Conservation (phyloP, 1,140 invertebrate genomes). For the Chrysoperla carnea region DNA sequence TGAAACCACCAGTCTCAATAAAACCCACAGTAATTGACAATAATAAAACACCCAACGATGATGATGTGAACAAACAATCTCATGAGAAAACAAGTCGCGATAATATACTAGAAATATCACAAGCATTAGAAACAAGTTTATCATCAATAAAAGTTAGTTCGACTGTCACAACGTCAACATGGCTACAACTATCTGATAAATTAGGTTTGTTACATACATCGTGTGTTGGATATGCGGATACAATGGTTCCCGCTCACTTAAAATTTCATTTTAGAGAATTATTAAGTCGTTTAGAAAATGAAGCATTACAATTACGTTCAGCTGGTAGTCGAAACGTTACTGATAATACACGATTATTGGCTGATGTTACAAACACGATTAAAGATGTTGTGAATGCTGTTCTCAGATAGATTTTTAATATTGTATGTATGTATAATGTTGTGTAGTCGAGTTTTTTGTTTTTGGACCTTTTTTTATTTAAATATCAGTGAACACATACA, state of each 20-base stretch:
- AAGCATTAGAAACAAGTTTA: slow-evolving; percentile 44
- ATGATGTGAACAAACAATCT: slow-evolving; percentile 25
- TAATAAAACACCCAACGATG: slow-evolving; percentile 24
- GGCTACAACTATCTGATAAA: slow-evolving; percentile 73
- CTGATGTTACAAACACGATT: slow-evolving; percentile 60
- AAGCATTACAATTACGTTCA: slow-evolving; percentile 55
- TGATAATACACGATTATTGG: slow-evolving; percentile 46
- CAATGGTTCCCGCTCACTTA: slow-evolving; percentile 65
- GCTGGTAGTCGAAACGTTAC: slow-evolving; percentile 49
- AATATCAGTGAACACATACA: too few species aligned
- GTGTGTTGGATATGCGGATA: slow-evolving; percentile 48
- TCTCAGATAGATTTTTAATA: slow-evolving; percentile 40
- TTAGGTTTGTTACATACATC: slow-evolving; percentile 59
- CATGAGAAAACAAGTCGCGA: slow-evolving; percentile 31
- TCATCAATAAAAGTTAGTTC: slow-evolving; percentile 35
- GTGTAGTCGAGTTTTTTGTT: too few species aligned
- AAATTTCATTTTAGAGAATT: slow-evolving; percentile 81
- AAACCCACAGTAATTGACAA: slow-evolving; percentile 33
- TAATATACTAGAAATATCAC: slow-evolving; percentile 49
- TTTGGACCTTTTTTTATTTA: too few species aligned
- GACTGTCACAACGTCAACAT: slow-evolving; percentile 41
- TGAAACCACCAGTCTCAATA: slow-evolving; percentile 32
- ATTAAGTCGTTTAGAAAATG: slow-evolving; percentile 58
- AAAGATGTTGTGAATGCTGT: slow-evolving; percentile 66
- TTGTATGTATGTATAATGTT: too few species aligned